Percentiles rank a stretch among this genome's conserved stretches.
phyloP scores from a whole-genome alignment of 2,113 vertebrate genomes.

The Nycticorax nycticorax region DNA sequence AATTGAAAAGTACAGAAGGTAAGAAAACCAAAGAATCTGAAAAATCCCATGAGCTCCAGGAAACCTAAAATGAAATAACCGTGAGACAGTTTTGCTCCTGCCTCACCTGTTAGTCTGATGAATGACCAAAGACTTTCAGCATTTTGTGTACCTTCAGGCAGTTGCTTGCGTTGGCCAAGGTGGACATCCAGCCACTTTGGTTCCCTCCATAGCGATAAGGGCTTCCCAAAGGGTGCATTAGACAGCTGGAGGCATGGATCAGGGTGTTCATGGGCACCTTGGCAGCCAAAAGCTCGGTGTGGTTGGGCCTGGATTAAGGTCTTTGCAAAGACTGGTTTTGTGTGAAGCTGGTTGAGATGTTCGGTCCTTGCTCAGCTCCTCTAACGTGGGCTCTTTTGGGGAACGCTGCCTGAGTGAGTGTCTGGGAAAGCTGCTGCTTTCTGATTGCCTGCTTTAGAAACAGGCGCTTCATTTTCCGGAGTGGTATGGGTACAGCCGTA shows the following conservation, averaged over 20 bases:
- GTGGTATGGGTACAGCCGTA: not conserved
- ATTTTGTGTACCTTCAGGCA: not conserved
- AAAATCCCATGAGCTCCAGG: not conserved
- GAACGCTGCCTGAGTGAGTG: accelerated
- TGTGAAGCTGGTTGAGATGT: not conserved
- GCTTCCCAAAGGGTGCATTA: accelerated
- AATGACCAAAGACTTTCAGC: not conserved
- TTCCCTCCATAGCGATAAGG: accelerated
- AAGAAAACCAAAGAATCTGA: not conserved
- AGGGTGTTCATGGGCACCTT: not conserved
- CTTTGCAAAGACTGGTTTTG: not conserved
- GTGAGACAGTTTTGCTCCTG: not conserved
- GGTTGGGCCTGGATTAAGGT: not conserved
- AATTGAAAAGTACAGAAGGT: not conserved
- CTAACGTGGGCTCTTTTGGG: not conserved
- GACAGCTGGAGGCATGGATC: accelerated
- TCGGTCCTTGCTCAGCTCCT: not conserved
- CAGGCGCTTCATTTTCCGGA: not conserved
- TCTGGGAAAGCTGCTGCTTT: not conserved
- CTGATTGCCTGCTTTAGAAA: not conserved
- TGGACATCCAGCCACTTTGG: not conserved
- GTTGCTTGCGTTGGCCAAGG: not conserved
- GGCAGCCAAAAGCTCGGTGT: accelerated
- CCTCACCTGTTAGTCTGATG: not conserved
- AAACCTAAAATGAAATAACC: not conserved